Percentiles rank a stretch among this genome's conserved stretches.
Evolutionary conservation across 1,140 invertebrate species (phyloP).

Genomic region (Venturia canescens): DNA sequence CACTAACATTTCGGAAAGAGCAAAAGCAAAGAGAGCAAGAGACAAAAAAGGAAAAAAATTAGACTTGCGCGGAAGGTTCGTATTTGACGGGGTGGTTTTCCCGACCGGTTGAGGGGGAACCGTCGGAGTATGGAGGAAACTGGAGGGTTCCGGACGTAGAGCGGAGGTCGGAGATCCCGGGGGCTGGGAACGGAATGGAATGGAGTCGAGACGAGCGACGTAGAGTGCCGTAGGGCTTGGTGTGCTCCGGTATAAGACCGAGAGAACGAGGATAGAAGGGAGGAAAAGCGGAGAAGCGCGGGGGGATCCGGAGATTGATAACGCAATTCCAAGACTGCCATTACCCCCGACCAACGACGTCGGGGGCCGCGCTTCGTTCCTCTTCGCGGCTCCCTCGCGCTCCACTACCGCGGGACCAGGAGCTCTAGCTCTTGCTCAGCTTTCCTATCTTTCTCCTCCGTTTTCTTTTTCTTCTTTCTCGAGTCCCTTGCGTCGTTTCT

Average conservation of each 20-base stretch:
- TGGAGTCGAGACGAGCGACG: slow-evolving; percentile 66
- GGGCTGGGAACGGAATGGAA: slow-evolving; percentile 71
- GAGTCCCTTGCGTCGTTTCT: slow-evolving; percentile 59
- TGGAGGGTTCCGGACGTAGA: slow-evolving; percentile 43
- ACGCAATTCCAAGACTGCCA: slow-evolving; percentile 78
- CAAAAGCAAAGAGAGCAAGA: slow-evolving; percentile 19
- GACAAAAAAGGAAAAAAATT: slow-evolving; percentile 49
- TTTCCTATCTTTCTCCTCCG: slow-evolving; percentile 41
- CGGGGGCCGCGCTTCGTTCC: slow-evolving; percentile 51
- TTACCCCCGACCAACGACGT: slow-evolving; percentile 69
- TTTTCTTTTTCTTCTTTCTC: slow-evolving; percentile 65
- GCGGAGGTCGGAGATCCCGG: slow-evolving; percentile 44
- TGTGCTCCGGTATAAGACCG: slow-evolving; percentile 42
- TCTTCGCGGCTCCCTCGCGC: slow-evolving; percentile 61
- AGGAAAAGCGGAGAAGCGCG: slow-evolving; percentile 53
- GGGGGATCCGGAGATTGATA: slow-evolving; percentile 76
- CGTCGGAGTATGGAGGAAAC: slow-evolving; percentile 54
- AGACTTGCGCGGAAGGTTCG: slow-evolving; percentile 71
- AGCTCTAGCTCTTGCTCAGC: slow-evolving; percentile 69
- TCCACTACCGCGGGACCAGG: slow-evolving; percentile 64
- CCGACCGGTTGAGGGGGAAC: slow-evolving; percentile 54
- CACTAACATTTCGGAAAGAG: slow-evolving; percentile 24
- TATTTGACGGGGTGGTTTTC: slow-evolving; percentile 68
- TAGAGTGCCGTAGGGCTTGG: slow-evolving; percentile 61
- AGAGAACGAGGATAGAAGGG: slow-evolving; percentile 15